These are phyloP conservation scores for Limenitis camilla DNA, from an alignment of 2,888 invertebrate species.

Conservation along the genomic window DNA sequence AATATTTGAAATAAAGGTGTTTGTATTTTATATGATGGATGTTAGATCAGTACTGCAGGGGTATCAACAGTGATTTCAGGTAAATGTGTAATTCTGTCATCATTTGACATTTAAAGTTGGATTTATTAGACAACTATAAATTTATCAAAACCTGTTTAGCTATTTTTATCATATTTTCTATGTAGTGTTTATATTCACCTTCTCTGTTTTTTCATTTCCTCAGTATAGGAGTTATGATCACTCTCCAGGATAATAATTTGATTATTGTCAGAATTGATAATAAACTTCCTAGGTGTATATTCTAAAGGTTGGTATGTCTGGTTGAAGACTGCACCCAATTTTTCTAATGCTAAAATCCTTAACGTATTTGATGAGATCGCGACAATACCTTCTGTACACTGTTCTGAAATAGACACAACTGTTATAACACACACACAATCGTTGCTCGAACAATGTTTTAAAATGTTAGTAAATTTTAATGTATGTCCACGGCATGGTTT, in stretches of 20 bases:
- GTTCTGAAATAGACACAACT: conserved; percentile 75
- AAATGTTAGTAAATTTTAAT: not conserved
- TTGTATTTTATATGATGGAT: not conserved
- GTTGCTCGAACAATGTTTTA: not conserved
- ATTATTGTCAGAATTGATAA: conserved; percentile 92
- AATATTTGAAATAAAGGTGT: not conserved
- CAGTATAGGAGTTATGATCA: conserved; percentile 98
- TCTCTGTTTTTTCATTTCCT: conserved; percentile 94
- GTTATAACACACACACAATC: not conserved
- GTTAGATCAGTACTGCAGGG: conserved; percentile 63
- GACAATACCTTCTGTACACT: conserved; percentile 99
- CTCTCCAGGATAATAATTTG: conserved; percentile 95
- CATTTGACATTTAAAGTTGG: conserved; percentile 30
- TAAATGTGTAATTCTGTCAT: conserved; percentile 57
- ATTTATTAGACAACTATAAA: not conserved
- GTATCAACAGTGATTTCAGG: conserved; percentile 56
- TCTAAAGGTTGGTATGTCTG: conserved; percentile 94
- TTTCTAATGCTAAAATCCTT: conserved; percentile 97
- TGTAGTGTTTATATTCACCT: conserved; percentile 43
- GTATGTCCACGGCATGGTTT: conserved; percentile 78
- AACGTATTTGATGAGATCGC: conserved; percentile 98
- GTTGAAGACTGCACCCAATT: conserved; percentile 98
- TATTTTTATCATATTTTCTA: no score
- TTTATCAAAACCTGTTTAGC: no score
- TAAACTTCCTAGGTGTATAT: conserved; percentile 96